A percentile compares a stretch with the other conserved stretches of the same genome.
Conservation (phyloP, 1,140 invertebrate species). For the Grapholita molesta region DNA sequence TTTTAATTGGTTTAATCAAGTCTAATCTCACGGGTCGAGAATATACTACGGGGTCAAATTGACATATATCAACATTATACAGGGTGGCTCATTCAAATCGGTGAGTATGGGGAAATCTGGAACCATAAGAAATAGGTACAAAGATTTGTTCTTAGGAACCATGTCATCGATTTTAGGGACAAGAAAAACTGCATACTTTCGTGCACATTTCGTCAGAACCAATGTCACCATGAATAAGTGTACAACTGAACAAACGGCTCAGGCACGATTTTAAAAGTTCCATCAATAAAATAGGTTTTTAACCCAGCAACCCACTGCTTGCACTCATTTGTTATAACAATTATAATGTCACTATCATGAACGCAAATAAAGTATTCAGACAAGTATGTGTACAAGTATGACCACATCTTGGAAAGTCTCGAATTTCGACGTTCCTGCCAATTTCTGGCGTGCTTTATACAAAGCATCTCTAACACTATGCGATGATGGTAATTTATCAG, state of each 20-base stretch:
- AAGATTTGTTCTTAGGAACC: too few species aligned
- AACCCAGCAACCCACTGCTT: background rate
- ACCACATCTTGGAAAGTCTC: slow-evolving; percentile 2
- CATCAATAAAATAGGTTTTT: slow-evolving; percentile 7
- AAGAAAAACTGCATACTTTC: too few species aligned
- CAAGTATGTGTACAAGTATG: background rate
- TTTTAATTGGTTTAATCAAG: background rate
- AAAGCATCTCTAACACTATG: background rate
- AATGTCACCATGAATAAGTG: too few species aligned
- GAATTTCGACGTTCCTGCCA: slow-evolving; percentile 1
- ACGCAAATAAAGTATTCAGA: background rate
- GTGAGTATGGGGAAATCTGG: too few species aligned
- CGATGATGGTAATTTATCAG: background rate
- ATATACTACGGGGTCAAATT: too few species aligned
- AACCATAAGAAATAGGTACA: too few species aligned
- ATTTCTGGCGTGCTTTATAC: slow-evolving; percentile 1
- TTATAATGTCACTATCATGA: background rate
- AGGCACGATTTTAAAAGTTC: background rate
- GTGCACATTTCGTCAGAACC: too few species aligned
- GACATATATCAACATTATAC: too few species aligned
- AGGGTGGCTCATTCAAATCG: too few species aligned
- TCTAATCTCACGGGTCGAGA: too few species aligned
- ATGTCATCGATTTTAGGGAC: too few species aligned
- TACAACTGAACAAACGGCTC: background rate
- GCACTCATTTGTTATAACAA: background rate